Conservation (phyloP, 2,888 invertebrate species). For the Gymnocheta viridis region DNA sequence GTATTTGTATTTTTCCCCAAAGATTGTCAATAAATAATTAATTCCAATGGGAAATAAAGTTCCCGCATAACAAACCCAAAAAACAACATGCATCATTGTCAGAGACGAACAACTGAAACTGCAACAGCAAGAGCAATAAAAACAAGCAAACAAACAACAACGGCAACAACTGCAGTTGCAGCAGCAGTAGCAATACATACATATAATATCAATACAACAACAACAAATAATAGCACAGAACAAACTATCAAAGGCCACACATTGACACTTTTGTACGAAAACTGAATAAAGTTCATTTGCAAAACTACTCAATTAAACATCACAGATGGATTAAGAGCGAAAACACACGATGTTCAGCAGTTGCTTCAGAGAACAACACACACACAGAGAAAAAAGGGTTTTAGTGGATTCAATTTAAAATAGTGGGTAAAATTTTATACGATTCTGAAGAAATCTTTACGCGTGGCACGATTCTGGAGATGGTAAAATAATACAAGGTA, state of each 20-base stretch:
- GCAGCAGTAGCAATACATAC: conserved; percentile 20
- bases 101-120: conserved; percentile 58
- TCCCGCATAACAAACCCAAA: conserved; percentile 60
- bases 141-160: conserved; percentile 19
- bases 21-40: conserved; percentile 69
- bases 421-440: no score
- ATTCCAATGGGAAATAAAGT: conserved; percentile 69
- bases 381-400: no score
- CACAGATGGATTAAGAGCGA: background rate
- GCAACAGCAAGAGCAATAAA: conserved; percentile 45
- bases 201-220: background rate
- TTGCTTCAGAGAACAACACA: background rate
- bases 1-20: conserved; percentile 38
- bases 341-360: background rate
- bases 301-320: background rate
- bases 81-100: conserved; percentile 54
- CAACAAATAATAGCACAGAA: conserved; percentile 35
- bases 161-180: conserved; percentile 4
- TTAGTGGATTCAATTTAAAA: no score
- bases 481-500: no score
- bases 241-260: conserved; percentile 45
- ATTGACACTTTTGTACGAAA: conserved; percentile 30
- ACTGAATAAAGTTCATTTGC: conserved; percentile 42
- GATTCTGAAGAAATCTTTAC: no score
- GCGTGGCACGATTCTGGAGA: no score